Percentiles rank a stretch among this genome's conserved stretches.
Conservation (phyloP, 2,888 invertebrate genomes). For the Frankliniella intonsa region DNA sequence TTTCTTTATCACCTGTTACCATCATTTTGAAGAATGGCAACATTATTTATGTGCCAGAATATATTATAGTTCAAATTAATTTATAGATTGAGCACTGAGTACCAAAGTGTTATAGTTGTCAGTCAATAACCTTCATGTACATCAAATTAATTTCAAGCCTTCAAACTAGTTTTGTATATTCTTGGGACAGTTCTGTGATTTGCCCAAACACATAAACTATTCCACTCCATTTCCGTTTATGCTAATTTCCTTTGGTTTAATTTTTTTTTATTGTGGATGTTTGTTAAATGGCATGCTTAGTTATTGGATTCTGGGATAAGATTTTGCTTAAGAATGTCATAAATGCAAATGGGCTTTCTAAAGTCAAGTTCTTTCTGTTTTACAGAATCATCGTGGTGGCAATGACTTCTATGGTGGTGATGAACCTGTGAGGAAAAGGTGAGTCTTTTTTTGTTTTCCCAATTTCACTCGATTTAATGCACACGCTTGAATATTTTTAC, state of each 20-base stretch:
- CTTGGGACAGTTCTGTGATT: not conserved
- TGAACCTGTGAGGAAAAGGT: conserved; percentile 16
- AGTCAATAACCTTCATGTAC: not conserved
- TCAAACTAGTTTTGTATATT: too few species aligned
- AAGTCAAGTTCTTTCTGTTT: not conserved
- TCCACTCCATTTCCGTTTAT: too few species aligned
- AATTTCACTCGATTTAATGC: not conserved
- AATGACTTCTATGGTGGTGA: conserved; percentile 11
- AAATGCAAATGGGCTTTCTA: too few species aligned
- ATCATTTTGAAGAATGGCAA: too few species aligned
- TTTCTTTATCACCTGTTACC: too few species aligned
- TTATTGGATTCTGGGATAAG: not conserved
- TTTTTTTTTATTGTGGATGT: too few species aligned
- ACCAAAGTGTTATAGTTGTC: not conserved
- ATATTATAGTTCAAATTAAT: not conserved
- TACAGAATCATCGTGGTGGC: conserved; percentile 13
- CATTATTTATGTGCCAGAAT: too few species aligned
- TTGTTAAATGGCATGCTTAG: not conserved
- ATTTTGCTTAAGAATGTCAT: too few species aligned
- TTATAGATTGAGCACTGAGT: not conserved
- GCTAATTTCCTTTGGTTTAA: not conserved
- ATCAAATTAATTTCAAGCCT: too few species aligned
- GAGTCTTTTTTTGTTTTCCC: not conserved
- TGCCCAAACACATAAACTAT: too few species aligned
- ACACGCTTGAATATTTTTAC: not conserved